Evolutionary conservation across 1,140 invertebrate species (phyloP), one percentile per base, ranked within the genome.

Genomic region (Plutomurus gul): DNA sequence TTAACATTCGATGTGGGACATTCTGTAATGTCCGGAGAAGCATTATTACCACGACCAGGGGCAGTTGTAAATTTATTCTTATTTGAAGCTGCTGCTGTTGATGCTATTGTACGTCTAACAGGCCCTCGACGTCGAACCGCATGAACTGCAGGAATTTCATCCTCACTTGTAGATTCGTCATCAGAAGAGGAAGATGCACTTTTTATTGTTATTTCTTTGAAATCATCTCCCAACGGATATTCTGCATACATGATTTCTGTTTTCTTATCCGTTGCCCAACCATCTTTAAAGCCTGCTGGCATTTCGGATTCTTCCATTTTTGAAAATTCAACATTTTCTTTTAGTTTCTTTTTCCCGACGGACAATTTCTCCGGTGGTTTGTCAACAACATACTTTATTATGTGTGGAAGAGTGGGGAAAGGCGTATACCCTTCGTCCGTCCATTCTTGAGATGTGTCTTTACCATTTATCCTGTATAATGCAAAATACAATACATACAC

Each of bases 1-100:
- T 77, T 77, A 16, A 11, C 49, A 1, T 16, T 7, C 18, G 60
- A 46, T 7, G 18, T 25, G n/a, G 60, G 60, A 47, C 40, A 22
- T 13, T 77, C 76, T 1, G 76, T 77, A 25, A 77, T 77, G 37
- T 77, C 76, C 1, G 76, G 76, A 37, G 76, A 77, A 1, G 27
- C 20, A 36, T 49, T n/a, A n/a, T n/a, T 33, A 30, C 25, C 33
- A 39, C 39, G 16, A 18, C 18, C 37, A 20, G 25, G 22, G 6
- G n/a, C n/a, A n/a, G 8, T 65, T 71, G 43, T n/a, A 33, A 33
- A 2, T 37, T 72, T 47, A 65, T 39, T 71, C 20, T 71, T 20
- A 6, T 33, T 33, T 36, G n/a, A n/a, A n/a, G n/a, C n/a, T n/a
- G n/a, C n/a, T n/a, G n/a, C 36, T 33, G 30, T 8, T 16, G 40